A percentile compares a stretch with the other conserved stretches of the same genome.
These are phyloP conservation scores for Sebastes minor DNA, from an alignment of 2,797 vertebrate genomes.

Conservation along the genomic window DNA sequence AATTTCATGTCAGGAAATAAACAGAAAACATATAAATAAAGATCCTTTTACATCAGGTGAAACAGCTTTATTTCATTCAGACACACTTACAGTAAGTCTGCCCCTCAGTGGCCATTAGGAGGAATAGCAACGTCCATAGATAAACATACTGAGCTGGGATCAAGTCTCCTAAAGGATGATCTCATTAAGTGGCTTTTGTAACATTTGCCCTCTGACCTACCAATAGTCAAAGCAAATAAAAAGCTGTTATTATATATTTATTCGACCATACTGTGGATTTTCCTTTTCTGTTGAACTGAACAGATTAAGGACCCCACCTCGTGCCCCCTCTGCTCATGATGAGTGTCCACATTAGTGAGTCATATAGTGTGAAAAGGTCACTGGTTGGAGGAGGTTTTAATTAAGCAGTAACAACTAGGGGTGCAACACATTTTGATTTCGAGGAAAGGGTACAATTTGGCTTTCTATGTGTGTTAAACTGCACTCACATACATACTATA, in stretches of 20 bases:
- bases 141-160: not conserved
- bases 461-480: not conserved
- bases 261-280: constrained; percentile 3
- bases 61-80: not conserved
- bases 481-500: not conserved
- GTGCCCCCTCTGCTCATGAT: constrained; percentile 17
- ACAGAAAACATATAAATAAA: not conserved
- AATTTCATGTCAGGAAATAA: not conserved
- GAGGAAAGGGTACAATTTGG: constrained; percentile 5
- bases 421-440: not conserved
- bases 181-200: not conserved
- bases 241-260: not conserved
- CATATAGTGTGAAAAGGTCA: constrained; percentile 46
- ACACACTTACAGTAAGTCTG: not conserved
- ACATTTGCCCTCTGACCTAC: constrained; percentile 6
- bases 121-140: not conserved
- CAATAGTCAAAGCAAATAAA: not conserved
- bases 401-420: constrained; percentile 4
- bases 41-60: not conserved
- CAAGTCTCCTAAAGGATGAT: not conserved
- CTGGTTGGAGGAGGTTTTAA: constrained; percentile 49
- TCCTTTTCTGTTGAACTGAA: constrained; percentile 14
- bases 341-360: constrained; percentile 39
- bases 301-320: not conserved
- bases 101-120: not conserved